phyloP scores from a whole-genome alignment of 1,140 invertebrate species.

The Caligus rogercresseyi region DNA sequence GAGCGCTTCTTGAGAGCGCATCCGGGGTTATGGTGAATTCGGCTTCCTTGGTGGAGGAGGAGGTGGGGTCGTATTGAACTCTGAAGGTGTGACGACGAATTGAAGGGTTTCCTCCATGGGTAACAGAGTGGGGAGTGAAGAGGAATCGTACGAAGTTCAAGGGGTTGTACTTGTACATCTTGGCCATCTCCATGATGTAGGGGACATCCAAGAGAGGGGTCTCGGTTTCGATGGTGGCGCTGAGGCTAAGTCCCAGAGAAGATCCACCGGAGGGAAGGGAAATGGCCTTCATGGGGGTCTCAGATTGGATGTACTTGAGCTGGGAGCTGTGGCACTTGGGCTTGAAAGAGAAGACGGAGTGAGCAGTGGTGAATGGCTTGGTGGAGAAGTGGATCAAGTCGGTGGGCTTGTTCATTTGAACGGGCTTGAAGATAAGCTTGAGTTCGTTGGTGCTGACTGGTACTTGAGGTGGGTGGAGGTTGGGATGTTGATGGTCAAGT shows the following conservation, averaged over 20 bases:
- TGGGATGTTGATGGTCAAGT: neutral
- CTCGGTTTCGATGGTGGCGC: slow-evolving; percentile 3
- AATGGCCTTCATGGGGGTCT: neutral
- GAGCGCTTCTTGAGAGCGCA: neutral
- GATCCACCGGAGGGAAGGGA: slow-evolving; percentile 1
- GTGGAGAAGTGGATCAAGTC: neutral
- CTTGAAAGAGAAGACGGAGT: neutral
- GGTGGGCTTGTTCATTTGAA: neutral
- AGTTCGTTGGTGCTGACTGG: neutral
- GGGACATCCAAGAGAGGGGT: neutral
- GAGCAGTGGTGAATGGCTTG: slow-evolving; percentile 1
- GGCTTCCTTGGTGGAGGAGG: neutral
- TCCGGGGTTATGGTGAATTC: neutral
- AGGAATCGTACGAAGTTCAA: slow-evolving; percentile 11
- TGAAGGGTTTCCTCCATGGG: neutral
- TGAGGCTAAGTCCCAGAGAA: slow-evolving; percentile 9
- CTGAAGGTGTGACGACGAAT: slow-evolving; percentile 12
- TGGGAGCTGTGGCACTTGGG: neutral
- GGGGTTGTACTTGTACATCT: slow-evolving; percentile 15
- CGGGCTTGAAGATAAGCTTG: neutral
- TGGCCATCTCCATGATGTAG: neutral
- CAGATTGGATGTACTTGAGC: slow-evolving; percentile 10
- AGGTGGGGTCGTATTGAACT: neutral
- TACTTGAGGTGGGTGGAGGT: neutral
- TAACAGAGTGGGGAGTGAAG: neutral